These are phyloP conservation scores for Platygyra sinensis DNA, from an alignment of 64 coral and sea anemone genomes.

Conservation along the genomic window DNA sequence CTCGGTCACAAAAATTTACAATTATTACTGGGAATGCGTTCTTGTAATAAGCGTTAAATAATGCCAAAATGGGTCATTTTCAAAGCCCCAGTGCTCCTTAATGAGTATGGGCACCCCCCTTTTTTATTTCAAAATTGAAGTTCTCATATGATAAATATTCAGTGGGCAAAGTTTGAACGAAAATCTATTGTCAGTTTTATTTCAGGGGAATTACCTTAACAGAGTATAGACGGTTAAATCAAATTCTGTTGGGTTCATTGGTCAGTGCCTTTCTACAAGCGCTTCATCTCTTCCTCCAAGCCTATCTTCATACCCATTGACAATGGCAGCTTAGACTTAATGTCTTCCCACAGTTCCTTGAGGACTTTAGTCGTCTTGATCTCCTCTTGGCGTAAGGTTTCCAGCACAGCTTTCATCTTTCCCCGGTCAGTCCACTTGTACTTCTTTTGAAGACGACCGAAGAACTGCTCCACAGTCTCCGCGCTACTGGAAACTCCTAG, in stretches of 20 bases:
- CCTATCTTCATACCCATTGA: constrained; percentile 65
- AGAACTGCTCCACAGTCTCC: constrained; percentile 54
- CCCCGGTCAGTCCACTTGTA: constrained; percentile 49
- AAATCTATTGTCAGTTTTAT: too few species aligned
- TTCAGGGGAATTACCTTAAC: too few species aligned
- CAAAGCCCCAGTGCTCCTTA: too few species aligned
- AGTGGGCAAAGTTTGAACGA: too few species aligned
- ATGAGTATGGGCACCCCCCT: too few species aligned
- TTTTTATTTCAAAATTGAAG: too few species aligned
- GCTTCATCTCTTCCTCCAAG: constrained; percentile 49
- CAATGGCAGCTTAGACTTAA: constrained; percentile 59
- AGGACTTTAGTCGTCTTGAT: constrained; percentile 47
- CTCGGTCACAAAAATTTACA: too few species aligned
- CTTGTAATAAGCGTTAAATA: too few species aligned
- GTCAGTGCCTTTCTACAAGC: background rate
- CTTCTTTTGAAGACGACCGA: constrained; percentile 29
- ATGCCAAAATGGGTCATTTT: too few species aligned
- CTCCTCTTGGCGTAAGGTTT: constrained; percentile 41
- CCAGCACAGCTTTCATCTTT: background rate
- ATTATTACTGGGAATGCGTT: too few species aligned
- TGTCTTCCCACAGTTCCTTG: constrained; percentile 68
- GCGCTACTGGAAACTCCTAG: background rate
- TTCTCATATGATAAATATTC: too few species aligned
- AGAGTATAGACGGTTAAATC: too few species aligned
- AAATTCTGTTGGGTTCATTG: background rate